Percentiles rank a stretch among this genome's conserved stretches.
Conservation (phyloP, 2,113 vertebrate genomes). For the Hippocampus abdominalis region DNA sequence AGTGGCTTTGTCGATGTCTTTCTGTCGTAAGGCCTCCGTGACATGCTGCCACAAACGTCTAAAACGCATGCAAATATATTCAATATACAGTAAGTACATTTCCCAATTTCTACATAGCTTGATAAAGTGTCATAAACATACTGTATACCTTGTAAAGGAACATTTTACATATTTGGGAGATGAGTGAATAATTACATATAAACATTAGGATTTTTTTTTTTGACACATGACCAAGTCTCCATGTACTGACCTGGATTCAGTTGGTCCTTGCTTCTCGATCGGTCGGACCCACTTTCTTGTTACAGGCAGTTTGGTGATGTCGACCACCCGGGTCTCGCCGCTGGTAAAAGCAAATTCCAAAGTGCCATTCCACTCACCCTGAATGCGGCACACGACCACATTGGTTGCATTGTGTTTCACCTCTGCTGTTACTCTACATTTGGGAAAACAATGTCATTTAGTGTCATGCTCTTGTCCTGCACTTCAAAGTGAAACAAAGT, state of each 20-base stretch:
- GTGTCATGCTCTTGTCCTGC: background rate
- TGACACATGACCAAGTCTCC: too few species aligned
- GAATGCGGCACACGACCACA: conserved; percentile 86
- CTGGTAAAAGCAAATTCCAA: conserved; percentile 89
- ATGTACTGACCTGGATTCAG: conserved; percentile 84
- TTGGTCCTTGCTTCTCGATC: conserved; percentile 83
- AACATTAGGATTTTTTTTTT: too few species aligned
- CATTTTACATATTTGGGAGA: too few species aligned
- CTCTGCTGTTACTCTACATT: conserved; percentile 85
- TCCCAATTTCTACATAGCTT: background rate
- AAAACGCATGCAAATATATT: background rate
- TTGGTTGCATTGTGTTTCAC: conserved; percentile 89
- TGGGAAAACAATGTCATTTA: background rate
- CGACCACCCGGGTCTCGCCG: conserved; percentile 81
- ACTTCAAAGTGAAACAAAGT: background rate
- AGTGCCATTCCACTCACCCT: conserved; percentile 94
- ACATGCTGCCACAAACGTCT: conserved; percentile 93
- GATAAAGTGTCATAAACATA: too few species aligned
- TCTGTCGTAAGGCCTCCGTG: conserved; percentile 84
- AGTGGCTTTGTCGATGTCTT: conserved; percentile 90
- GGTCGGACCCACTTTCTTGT: conserved; percentile 86
- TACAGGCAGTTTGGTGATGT: conserved; percentile 84
- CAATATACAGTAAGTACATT: background rate
- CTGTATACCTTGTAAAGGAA: too few species aligned
- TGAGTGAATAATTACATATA: too few species aligned